phyloP scores from a whole-genome alignment of 2,888 invertebrate genomes.

The Melinopterus prodromus region DNA sequence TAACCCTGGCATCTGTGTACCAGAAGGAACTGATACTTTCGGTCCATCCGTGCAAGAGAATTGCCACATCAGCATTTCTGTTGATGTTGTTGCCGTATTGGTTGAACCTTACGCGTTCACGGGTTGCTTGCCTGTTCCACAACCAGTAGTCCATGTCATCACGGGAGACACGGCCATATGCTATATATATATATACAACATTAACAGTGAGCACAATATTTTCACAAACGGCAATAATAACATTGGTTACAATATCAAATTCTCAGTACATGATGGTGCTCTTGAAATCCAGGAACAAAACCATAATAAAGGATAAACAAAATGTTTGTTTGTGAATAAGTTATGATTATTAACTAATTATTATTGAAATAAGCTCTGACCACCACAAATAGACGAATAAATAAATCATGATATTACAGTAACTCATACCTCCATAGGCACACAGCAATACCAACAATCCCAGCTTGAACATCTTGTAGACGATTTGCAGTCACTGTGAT shows the following conservation, averaged over 20 bases:
- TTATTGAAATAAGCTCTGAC: too few relatives aligned
- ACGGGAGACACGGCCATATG: conserved; percentile 22
- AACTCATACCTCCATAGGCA: background rate
- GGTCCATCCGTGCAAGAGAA: conserved; percentile 33
- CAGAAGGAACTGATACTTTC: conserved; percentile 29
- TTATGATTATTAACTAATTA: too few relatives aligned
- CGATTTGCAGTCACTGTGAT: background rate
- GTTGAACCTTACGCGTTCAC: conserved; percentile 24
- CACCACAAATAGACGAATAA: too few relatives aligned
- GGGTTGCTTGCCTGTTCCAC: conserved; percentile 29
- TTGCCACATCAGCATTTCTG: conserved; percentile 24
- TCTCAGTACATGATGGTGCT: too few relatives aligned
- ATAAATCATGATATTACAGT: too few relatives aligned
- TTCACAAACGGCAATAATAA: background rate
- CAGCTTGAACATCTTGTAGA: background rate
- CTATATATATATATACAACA: conserved; percentile 8
- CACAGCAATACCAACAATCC: background rate
- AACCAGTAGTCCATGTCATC: conserved; percentile 29
- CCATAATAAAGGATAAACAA: too few relatives aligned
- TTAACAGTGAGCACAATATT: background rate
- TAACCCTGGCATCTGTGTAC: conserved; percentile 23
- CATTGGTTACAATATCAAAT: background rate
- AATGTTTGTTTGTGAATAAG: too few relatives aligned
- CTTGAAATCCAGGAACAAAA: too few relatives aligned
- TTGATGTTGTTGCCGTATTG: conserved; percentile 28